Evolutionary conservation across 2,888 invertebrate genomes (phyloP), one percentile per base, ranked within the genome.

Genomic region (Ypsolopha sequella): DNA sequence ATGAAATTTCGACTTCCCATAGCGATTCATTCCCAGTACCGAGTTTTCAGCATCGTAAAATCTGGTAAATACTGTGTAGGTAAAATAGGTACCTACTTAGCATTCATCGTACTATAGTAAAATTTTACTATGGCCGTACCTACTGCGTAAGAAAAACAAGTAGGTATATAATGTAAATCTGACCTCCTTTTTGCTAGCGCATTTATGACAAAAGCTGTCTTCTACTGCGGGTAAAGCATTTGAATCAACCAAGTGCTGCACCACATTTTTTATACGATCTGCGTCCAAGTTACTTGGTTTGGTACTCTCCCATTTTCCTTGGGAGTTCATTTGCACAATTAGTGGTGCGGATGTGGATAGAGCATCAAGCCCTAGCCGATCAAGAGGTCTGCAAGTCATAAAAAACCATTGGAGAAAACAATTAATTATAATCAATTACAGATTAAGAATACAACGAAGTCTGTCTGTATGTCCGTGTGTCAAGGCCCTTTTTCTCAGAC

Each of bases 201-300:
- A 82, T 53, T 80, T 76, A 14, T 65, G 67, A 57, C 84, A 82
- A 55, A 77, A 82, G 52, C 74, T 82, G 54, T 79, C 74, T 1
- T 79, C 74, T 1, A 77, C 79, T n/a, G 77, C 75, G 1, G 72
- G 64, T 10, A 81, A 51, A 1, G 78, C 71, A 36, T 76, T 70
- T 1, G 78, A 73, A 6, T 63, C 73, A 0, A 76, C 62, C 51
- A 85, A 61, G 56, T 80, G 69, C 41, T 73, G 66, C 0, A 85
- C 73, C 2, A 85, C 66, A 3, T 73, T 65, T 56, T 65, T 72
- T 1, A 84, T 56, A 2, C 66, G 62, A 11, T 75, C 70, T 56
- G 80, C 79, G 13, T 85, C 80, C 33, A 78, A 51, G n/a, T 60
- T 58, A 1, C 59, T 63, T 1, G 82, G 82, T 38, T 70, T 69